Evolutionary conservation across 2,888 invertebrate genomes (phyloP).

Genomic region (Eueremaeus valkanovi): DNA sequence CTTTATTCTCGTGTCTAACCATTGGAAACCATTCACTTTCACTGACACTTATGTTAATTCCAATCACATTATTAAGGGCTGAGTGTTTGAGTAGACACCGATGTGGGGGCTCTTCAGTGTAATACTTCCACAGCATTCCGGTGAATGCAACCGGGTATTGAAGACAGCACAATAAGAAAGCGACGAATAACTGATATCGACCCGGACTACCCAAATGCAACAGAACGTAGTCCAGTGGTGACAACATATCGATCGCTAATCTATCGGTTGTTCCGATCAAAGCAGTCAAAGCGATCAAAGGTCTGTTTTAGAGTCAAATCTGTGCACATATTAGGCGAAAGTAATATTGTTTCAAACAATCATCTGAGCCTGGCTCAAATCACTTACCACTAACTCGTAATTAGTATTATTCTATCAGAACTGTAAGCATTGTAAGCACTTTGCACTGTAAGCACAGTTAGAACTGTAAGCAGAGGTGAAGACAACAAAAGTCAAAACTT

Average conservation of each 20-base stretch:
- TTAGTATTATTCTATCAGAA: no score
- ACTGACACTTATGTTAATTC: not conserved
- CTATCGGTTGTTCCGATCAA: no score
- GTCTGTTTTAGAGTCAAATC: no score
- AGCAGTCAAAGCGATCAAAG: no score
- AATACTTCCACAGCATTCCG: slow-evolving; percentile 44
- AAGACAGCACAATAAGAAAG: slow-evolving; percentile 46
- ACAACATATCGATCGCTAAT: slow-evolving; percentile 28
- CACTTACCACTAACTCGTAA: no score
- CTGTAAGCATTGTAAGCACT: no score
- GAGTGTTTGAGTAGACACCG: slow-evolving; percentile 42
- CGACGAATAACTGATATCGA: slow-evolving; percentile 45
- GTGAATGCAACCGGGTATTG: slow-evolving; percentile 47
- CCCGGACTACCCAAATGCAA: slow-evolving; percentile 46
- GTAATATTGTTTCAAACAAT: no score
- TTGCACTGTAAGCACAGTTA: no score
- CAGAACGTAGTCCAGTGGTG: slow-evolving; percentile 45
- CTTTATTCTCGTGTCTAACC: slow-evolving; percentile 10
- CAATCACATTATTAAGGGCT: not conserved
- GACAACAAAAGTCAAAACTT: not conserved
- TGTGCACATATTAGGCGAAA: no score
- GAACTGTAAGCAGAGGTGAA: no score
- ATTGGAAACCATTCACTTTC: slow-evolving; percentile 43
- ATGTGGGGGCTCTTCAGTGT: slow-evolving; percentile 45
- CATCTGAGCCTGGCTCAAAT: no score